Conservation (phyloP, 2,888 invertebrate genomes). For the Acleris emargana region DNA sequence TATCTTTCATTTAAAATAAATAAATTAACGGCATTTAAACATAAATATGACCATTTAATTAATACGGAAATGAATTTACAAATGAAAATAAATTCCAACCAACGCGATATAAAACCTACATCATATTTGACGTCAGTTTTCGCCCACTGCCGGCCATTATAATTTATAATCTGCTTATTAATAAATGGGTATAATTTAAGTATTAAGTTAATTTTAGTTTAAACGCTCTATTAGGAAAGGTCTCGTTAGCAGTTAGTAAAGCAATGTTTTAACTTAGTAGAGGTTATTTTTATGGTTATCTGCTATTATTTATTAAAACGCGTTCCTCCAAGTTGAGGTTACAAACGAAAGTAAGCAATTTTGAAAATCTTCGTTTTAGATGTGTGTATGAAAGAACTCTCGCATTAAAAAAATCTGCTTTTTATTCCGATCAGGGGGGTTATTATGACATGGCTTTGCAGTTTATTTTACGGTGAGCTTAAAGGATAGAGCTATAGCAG, state of each 20-base stretch:
- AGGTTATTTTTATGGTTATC: conserved; percentile 17
- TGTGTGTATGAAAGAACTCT: too few species aligned
- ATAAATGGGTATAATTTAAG: conserved; percentile 44
- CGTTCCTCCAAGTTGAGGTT: neutral
- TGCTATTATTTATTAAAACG: conserved; percentile 1
- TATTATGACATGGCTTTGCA: too few species aligned
- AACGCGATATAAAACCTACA: neutral
- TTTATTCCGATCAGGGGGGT: too few species aligned
- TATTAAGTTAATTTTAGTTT: conserved; percentile 41
- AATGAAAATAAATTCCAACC: neutral
- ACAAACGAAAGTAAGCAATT: too few species aligned
- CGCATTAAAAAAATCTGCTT: too few species aligned
- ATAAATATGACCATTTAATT: too few species aligned
- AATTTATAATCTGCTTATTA: conserved; percentile 44
- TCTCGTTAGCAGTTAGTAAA: conserved; percentile 55
- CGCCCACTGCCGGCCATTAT: conserved; percentile 55
- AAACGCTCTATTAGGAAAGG: conserved; percentile 47
- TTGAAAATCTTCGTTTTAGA: too few species aligned
- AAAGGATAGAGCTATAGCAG: too few species aligned
- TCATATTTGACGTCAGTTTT: conserved; percentile 45
- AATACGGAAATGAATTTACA: neutral
- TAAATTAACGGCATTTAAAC: too few species aligned
- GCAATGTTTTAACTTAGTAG: conserved; percentile 44
- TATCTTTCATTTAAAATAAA: too few species aligned
- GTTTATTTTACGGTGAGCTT: too few species aligned